phyloP scores from a whole-genome alignment of 2,797 vertebrate genomes.

The Chiroxiphia lanceolata region DNA sequence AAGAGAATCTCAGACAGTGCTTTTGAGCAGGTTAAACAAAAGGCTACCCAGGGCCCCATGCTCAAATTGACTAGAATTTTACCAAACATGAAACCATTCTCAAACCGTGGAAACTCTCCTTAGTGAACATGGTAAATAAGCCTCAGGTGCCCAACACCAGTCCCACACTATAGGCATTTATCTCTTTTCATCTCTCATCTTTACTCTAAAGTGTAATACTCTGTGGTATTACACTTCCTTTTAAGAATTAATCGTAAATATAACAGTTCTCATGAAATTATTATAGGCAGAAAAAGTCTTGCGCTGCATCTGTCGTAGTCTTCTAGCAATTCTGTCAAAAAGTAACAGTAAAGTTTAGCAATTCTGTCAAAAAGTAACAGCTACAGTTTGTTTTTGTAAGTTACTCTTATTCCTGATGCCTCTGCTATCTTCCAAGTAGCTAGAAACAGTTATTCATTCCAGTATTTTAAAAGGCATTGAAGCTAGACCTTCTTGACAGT shows the following conservation, averaged over 20 bases:
- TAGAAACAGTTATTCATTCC: conserved; percentile 15
- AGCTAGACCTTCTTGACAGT: conserved; percentile 44
- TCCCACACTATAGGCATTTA: neutral
- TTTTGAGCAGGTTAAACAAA: neutral
- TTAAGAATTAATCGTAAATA: neutral
- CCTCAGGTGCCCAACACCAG: neutral
- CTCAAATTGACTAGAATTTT: neutral
- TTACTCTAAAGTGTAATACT: neutral
- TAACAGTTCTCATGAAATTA: neutral
- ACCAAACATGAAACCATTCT: neutral
- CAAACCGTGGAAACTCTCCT: neutral
- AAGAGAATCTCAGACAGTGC: neutral
- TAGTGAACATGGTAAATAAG: neutral
- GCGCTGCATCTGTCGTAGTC: neutral
- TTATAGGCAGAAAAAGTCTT: neutral
- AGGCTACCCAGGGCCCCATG: neutral
- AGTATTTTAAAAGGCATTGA: conserved; percentile 11
- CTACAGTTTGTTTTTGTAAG: neutral
- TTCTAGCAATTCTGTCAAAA: neutral
- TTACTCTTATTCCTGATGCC: neutral
- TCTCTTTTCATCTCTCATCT: neutral
- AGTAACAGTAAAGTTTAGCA: neutral
- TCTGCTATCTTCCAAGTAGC: conserved; percentile 13
- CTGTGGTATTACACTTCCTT: neutral
- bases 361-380: neutral